These are phyloP conservation scores for Phyllotreta striolata DNA, from an alignment of 2,888 invertebrate species.

Conservation along the genomic window DNA sequence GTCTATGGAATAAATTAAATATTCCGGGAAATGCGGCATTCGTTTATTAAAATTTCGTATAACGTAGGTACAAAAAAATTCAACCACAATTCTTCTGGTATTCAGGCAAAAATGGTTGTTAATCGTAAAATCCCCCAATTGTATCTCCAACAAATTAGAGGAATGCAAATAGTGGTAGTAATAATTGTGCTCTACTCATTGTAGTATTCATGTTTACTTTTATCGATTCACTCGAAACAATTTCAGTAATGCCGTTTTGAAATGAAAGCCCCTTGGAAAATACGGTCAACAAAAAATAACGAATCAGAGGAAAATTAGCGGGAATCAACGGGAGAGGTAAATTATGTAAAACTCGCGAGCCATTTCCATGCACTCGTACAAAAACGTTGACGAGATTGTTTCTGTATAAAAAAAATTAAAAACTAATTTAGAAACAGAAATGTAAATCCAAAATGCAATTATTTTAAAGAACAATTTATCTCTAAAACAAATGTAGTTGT, in stretches of 20 bases:
- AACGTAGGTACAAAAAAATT: not conserved
- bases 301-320: too few relatives aligned
- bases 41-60: constrained; percentile 4
- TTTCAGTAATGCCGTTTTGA: not conserved
- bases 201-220: not conserved
- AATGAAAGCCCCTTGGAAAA: too few relatives aligned
- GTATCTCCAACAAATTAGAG: constrained; percentile 27
- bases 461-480: too few relatives aligned
- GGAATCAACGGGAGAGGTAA: too few relatives aligned
- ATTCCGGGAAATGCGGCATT: not conserved
- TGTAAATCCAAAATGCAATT: too few relatives aligned
- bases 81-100: not conserved
- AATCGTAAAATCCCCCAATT: constrained; percentile 32
- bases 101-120: constrained; percentile 17
- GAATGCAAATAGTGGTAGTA: constrained; percentile 30
- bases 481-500: too few relatives aligned
- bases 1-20: constrained; percentile 7
- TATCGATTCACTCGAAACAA: constrained; percentile 4
- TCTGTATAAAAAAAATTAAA: too few relatives aligned
- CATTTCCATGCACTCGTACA: too few relatives aligned
- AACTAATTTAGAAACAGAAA: too few relatives aligned
- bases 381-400: too few relatives aligned
- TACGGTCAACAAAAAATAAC: too few relatives aligned
- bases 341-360: too few relatives aligned
- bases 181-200: not conserved